A percentile compares a stretch with the other conserved stretches of the same genome.
These are phyloP conservation scores for Sebastes nivosus DNA, from an alignment of 2,797 vertebrate species.

Conservation along the genomic window DNA sequence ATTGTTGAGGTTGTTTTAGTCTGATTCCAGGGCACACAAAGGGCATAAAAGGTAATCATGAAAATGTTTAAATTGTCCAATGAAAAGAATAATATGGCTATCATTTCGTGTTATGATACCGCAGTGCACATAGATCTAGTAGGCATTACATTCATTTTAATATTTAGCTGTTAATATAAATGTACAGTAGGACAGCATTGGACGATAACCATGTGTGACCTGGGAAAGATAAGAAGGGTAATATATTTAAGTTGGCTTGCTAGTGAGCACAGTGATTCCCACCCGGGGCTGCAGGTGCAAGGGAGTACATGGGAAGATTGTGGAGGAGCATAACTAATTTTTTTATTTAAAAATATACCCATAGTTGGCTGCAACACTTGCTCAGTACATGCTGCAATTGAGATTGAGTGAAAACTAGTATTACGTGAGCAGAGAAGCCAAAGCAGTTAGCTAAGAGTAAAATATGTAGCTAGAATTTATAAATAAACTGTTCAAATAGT, in stretches of 20 bases:
- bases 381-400: neutral
- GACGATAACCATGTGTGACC: constrained; percentile 32
- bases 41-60: constrained; percentile 55
- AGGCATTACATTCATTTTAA: constrained; percentile 30
- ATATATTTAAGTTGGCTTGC: constrained; percentile 28
- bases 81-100: constrained; percentile 45
- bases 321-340: neutral
- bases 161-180: constrained; percentile 42
- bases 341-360: neutral
- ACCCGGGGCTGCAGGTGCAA: neutral
- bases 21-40: constrained; percentile 55
- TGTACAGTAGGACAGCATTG: constrained; percentile 17
- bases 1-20: constrained; percentile 69
- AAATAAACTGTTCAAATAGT: neutral
- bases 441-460: neutral
- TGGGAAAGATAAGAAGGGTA: constrained; percentile 29
- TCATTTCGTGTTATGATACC: constrained; percentile 50
- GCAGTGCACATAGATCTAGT: constrained; percentile 12
- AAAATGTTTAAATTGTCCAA: constrained; percentile 41
- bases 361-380: neutral
- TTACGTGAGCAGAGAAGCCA: neutral
- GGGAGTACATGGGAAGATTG: neutral
- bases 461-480: neutral
- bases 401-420: neutral
- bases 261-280: constrained; percentile 21